Base-by-base conservation (phyloP, 2,113 vertebrate genomes). In the Trochalopteron elliotii region DNA sequence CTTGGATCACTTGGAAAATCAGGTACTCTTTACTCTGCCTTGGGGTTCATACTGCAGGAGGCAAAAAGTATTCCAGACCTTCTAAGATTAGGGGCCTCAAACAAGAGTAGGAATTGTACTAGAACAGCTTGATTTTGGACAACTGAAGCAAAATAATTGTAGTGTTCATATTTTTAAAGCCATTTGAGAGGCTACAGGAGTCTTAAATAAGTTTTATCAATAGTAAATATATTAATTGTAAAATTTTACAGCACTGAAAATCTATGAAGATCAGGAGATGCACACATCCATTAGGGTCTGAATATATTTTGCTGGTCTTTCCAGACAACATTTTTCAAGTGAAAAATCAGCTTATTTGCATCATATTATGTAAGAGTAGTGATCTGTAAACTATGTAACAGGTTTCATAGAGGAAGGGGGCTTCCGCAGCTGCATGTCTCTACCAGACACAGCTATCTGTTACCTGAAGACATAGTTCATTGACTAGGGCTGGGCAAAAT, bases 1-100 rank as follows among this genome's bases (percentile, higher is more conserved):
- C 79, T 76, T 93, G 86, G 87, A 87, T 84, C 53, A 42, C 86
- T 94, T 87, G 79, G 90, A 94, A 96, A 95, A 96, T 72, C 94
- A 95, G 68, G 82, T 83, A 88, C 50, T 91, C 80, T 91, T 90
- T 91, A 53, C 74, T 90, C 67, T 71, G 80, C 53, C 52, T 95
- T 86, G 70, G 37, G 59, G 61, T 83, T 96, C 81, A 90, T 81
- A 39, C 92, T 92, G 65, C 84, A 97, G 75, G 61, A 65, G 44
- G 40, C 70, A 96, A 65, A 59, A 68, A 95, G 21, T 90, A 93
- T 91, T 96, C 70, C 87, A 96, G 87, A 60, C 59, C 31, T 80
- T 95, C 94, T 2, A 57, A 76, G 27, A 93, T 94, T 76, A 87
- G 35, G 8, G 47, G 18, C 78, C 95, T 82, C 79, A 80, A 74